Conservation (phyloP, 2,888 invertebrate genomes). For the Stomorhina lunata region DNA sequence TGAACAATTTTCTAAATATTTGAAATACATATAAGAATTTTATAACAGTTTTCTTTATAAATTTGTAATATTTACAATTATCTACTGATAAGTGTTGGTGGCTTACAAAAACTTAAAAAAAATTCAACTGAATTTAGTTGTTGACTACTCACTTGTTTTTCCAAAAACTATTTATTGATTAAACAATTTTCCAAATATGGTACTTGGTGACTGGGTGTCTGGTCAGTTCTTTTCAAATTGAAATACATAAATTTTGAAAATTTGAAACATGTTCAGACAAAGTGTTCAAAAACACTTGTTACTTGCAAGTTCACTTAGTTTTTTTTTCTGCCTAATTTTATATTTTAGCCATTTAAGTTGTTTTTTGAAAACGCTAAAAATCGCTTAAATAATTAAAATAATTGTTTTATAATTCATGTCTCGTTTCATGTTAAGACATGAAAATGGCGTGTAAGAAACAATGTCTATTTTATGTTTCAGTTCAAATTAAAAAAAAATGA, state of each 20-base stretch:
- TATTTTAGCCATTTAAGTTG: background rate
- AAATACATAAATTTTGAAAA: background rate
- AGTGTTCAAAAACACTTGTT: slow-evolving; percentile 44
- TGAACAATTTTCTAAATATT: no score
- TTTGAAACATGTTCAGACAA: background rate
- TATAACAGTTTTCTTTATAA: background rate
- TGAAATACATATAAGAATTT: no score
- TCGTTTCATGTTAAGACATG: slow-evolving; percentile 36
- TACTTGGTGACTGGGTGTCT: slow-evolving; percentile 61
- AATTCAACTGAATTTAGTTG: slow-evolving; percentile 7
- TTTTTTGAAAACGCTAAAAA: background rate
- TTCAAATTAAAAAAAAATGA: no score
- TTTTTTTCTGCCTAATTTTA: slow-evolving; percentile 8
- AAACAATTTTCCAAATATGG: slow-evolving; percentile 31
- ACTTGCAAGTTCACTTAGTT: slow-evolving; percentile 11
- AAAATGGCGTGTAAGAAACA: slow-evolving; percentile 44
- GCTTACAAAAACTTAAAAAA: background rate
- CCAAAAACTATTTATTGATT: slow-evolving; percentile 18
- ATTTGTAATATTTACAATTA: slow-evolving; percentile 26
- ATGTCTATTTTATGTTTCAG: slow-evolving; percentile 20
- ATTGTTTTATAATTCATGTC: slow-evolving; percentile 42
- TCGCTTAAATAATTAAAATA: slow-evolving; percentile 53
- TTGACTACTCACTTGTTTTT: background rate
- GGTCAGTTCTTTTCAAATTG: slow-evolving; percentile 34
- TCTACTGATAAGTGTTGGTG: background rate